Conservation (phyloP, 92 coral and sea anemone species). For the Zoanthus solanderi region DNA sequence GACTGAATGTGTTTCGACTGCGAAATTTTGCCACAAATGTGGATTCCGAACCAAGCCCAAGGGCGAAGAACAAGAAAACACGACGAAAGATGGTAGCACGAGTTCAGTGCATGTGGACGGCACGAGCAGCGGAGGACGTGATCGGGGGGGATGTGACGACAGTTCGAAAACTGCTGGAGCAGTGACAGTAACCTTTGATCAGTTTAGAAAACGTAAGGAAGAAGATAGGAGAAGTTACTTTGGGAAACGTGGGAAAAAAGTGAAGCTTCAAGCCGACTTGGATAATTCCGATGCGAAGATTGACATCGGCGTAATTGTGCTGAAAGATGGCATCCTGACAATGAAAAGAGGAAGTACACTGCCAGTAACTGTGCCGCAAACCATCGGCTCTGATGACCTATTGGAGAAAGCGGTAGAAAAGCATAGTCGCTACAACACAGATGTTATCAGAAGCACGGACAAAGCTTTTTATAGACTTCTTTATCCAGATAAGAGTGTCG, state of each 20-base stretch:
- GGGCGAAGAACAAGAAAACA: conserved; percentile 40
- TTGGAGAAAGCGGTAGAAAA: conserved; percentile 75
- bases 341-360: conserved; percentile 68
- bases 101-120: conserved; percentile 43
- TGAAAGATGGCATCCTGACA: conserved; percentile 62
- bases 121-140: conserved; percentile 34
- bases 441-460: conserved; percentile 54
- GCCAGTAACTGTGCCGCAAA: conserved; percentile 67
- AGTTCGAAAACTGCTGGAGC: conserved; percentile 42
- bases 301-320: conserved; percentile 63
- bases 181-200: conserved; percentile 36
- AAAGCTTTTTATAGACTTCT: conserved; percentile 46
- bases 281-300: conserved; percentile 63
- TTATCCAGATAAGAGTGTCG: conserved; percentile 43
- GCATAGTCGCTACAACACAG: conserved; percentile 77
- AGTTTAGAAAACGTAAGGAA: conserved; percentile 35
- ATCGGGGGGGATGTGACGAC: conserved; percentile 32
- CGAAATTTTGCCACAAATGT: conserved; percentile 35
- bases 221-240: conserved; percentile 49
- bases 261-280: conserved; percentile 40
- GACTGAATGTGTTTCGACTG: conserved; percentile 41
- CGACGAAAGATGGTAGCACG: conserved; percentile 37
- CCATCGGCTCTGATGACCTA: conserved; percentile 66
- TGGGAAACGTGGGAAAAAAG: conserved; percentile 40
- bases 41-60: conserved; percentile 36